phyloP scores from a whole-genome alignment of 2,888 invertebrate species.

The Pomacea canaliculata region DNA sequence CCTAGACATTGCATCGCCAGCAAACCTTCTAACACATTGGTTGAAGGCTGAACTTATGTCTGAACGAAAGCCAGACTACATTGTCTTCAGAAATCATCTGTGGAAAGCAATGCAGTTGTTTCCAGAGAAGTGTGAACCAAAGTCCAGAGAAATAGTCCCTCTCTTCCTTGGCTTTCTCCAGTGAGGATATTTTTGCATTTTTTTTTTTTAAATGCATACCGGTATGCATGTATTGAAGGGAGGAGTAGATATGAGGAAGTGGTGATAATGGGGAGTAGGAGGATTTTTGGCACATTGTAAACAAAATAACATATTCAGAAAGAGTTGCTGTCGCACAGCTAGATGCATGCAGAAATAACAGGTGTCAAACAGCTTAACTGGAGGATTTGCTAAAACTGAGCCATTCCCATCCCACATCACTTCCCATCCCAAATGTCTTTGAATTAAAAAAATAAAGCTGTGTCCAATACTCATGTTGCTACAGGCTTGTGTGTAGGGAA shows the following conservation, averaged over 20 bases:
- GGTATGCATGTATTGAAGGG: not conserved
- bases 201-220: not conserved
- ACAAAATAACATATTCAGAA: no score
- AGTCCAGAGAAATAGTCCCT: conserved; percentile 83
- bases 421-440: no score
- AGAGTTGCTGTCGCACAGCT: no score
- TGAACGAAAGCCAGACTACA: conserved; percentile 74
- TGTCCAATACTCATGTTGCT: no score
- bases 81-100: conserved; percentile 84
- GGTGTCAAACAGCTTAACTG: no score
- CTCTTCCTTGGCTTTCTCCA: conserved; percentile 86
- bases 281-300: not conserved
- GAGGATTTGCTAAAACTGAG: no score
- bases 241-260: not conserved
- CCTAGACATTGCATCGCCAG: not conserved
- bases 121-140: conserved; percentile 82
- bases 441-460: no score
- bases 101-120: conserved; percentile 84
- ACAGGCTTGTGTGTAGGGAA: no score
- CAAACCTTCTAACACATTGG: conserved; percentile 11
- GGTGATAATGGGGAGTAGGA: not conserved
- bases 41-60: conserved; percentile 9
- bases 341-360: no score
- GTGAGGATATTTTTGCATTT: conserved; percentile 70
- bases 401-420: no score